Percentiles rank a stretch among this genome's conserved stretches.
These are phyloP conservation scores for Pardosa pseudoannulata DNA, from an alignment of 2,888 invertebrate genomes.

Conservation along the genomic window DNA sequence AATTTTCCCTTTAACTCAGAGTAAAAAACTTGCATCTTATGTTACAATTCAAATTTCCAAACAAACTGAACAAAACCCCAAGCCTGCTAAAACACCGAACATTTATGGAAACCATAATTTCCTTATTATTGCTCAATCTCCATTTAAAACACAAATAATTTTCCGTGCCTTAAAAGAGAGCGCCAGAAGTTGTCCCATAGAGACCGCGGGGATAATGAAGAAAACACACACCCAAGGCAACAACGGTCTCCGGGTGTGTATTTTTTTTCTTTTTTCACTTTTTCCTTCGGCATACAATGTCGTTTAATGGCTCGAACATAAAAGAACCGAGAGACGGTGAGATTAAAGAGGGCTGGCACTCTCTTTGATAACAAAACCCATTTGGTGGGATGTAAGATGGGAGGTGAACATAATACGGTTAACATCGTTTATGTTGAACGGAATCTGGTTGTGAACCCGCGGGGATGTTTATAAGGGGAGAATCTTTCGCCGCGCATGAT, in stretches of 20 bases:
- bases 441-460: not conserved
- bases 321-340: not conserved
- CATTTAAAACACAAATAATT: no score
- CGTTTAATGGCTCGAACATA: not conserved
- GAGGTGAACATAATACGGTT: not conserved
- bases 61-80: no score
- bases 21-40: no score
- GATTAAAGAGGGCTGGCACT: not conserved
- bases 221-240: not conserved
- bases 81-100: no score
- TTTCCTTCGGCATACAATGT: not conserved
- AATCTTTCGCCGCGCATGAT: no score
- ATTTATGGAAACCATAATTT: no score
- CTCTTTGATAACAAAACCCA: constrained; percentile 6
- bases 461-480: not conserved
- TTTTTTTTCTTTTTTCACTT: not conserved
- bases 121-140: no score
- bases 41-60: no score
- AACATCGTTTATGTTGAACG: not conserved
- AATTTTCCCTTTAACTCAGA: no score
- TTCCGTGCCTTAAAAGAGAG: not conserved
- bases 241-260: no score
- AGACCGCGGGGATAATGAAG: not conserved
- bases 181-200: not conserved
- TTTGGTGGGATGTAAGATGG: not conserved